Base-by-base conservation (phyloP, 2,888 invertebrate species). In the Minunthozetes semirufus region DNA sequence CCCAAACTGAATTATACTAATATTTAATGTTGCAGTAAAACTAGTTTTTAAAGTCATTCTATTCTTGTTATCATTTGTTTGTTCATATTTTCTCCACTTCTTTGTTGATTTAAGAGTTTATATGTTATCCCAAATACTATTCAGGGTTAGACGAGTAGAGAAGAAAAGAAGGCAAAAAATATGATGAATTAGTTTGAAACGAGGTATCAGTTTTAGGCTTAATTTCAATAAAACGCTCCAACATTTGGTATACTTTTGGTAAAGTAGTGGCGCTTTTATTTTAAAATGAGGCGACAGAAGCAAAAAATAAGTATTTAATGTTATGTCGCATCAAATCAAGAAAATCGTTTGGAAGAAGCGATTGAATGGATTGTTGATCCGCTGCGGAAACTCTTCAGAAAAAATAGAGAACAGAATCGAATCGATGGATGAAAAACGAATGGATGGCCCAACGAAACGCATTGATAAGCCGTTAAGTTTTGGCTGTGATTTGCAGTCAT, bases 281-380 rank as follows among this genome's bases (percentile, higher is more conserved):
- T 63, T 27, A 59, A 59, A 59, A 63, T 27, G 25, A 33, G 63
- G 33, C 29, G 19, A 33, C 29, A 63, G 27, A 33, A 63, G 38
- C 33, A 63, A 63, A 61, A 63, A 33, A 33, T 63, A 33, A 33
- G 63, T 38, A 63, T 63, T 38, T 63, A 63, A 63, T 63, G 48
- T 27, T 1, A 48, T 71, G 71, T 71, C 71, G 42, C 5, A 46
- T 71, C 46, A 50, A 71, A 71, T 71, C 71, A 71, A 71, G 38
- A 71, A 17, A 71, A 71, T 71, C 71, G 71, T 71, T 71, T 42
- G 46, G 71, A 50, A 50, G 27, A 68, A 46, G 38, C 22, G 27
- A 50, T 50, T 71, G 38, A 71, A 71, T 71, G 38, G 5, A 13
- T 33, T 63, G 63, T 63, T 29, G 38, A 63, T 33, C 33, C 63